Evolutionary conservation across 1,140 invertebrate genomes (phyloP).

Genomic region (Dufourea novaeangliae): DNA sequence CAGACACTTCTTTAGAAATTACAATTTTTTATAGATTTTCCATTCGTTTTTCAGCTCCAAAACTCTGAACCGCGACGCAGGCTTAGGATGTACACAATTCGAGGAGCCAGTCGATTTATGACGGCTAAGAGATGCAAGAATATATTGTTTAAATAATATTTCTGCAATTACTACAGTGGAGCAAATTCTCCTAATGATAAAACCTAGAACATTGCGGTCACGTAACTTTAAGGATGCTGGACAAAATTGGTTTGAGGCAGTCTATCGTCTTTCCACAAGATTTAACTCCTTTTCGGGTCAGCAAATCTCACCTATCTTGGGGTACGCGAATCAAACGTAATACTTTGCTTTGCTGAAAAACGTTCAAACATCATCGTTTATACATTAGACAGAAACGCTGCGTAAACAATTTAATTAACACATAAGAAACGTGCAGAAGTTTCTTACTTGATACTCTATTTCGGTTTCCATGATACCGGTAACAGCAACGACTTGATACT

Average conservation of each 20-base stretch:
- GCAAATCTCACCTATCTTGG: constrained; percentile 84
- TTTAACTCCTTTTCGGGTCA: constrained; percentile 59
- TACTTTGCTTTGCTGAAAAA: constrained; percentile 86
- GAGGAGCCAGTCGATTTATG: constrained; percentile 50
- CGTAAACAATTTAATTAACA: background rate
- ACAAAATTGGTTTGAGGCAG: constrained; percentile 62
- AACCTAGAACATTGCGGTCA: constrained; percentile 63
- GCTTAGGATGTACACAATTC: constrained; percentile 47
- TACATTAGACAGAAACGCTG: background rate
- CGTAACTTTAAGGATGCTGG: constrained; percentile 60
- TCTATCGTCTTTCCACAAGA: constrained; percentile 64
- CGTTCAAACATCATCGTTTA: background rate
- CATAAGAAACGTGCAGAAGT: background rate
- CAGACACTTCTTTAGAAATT: constrained; percentile 28
- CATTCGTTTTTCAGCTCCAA: constrained; percentile 26
- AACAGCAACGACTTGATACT: constrained; percentile 93
- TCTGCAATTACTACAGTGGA: constrained; percentile 65
- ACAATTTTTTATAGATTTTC: constrained; percentile 16
- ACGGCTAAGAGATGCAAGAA: constrained; percentile 63
- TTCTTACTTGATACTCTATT: constrained; percentile 87
- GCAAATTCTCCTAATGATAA: constrained; percentile 60
- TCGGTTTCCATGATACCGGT: constrained; percentile 88
- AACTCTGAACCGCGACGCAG: constrained; percentile 43
- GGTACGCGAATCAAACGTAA: constrained; percentile 86
- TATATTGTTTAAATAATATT: constrained; percentile 67